Percentiles rank a stretch among this genome's conserved stretches.
phyloP scores from a whole-genome alignment of 2,113 vertebrate species.

The Crotalus tigris region DNA sequence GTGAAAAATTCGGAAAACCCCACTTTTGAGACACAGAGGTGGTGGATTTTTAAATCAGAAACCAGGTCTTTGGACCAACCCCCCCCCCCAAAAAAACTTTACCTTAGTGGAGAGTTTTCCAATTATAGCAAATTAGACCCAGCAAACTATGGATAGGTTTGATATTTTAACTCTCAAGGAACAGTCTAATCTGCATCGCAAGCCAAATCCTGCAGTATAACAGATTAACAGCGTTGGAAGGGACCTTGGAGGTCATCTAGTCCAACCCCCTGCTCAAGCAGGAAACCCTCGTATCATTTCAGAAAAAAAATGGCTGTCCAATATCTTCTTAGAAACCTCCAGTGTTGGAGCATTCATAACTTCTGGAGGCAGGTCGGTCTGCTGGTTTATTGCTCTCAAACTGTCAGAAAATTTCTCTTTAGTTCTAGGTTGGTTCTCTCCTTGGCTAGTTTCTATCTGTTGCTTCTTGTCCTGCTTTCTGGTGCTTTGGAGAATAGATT shows the following conservation, averaged over 20 bases:
- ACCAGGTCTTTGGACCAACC: slow-evolving; percentile 60
- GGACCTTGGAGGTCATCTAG: too few relatives aligned
- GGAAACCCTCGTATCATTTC: background rate
- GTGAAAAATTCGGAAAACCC: slow-evolving; percentile 69
- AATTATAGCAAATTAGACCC: slow-evolving; percentile 66
- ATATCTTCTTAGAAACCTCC: too few relatives aligned
- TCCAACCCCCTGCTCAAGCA: background rate
- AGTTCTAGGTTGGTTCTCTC: too few relatives aligned
- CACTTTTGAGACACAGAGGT: background rate
- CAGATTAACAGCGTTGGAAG: too few relatives aligned
- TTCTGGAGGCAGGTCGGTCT: too few relatives aligned
- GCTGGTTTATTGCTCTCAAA: too few relatives aligned
- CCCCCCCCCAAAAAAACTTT: slow-evolving; percentile 49
- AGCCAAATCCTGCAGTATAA: slow-evolving; percentile 28
- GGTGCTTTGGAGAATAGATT: too few relatives aligned
- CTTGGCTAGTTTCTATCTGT: too few relatives aligned
- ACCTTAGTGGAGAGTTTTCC: slow-evolving; percentile 66
- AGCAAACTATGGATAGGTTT: slow-evolving; percentile 65
- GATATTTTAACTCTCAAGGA: slow-evolving; percentile 63
- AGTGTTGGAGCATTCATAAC: too few relatives aligned
- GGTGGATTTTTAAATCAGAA: slow-evolving; percentile 67
- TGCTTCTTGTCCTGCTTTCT: too few relatives aligned
- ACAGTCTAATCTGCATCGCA: slow-evolving; percentile 57
- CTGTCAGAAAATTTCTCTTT: too few relatives aligned
- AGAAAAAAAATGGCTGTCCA: too few relatives aligned